A percentile compares a stretch with the other conserved stretches of the same genome.
phyloP scores from a whole-genome alignment of 2,797 vertebrate species.

The Xerus rutilus region DNA sequence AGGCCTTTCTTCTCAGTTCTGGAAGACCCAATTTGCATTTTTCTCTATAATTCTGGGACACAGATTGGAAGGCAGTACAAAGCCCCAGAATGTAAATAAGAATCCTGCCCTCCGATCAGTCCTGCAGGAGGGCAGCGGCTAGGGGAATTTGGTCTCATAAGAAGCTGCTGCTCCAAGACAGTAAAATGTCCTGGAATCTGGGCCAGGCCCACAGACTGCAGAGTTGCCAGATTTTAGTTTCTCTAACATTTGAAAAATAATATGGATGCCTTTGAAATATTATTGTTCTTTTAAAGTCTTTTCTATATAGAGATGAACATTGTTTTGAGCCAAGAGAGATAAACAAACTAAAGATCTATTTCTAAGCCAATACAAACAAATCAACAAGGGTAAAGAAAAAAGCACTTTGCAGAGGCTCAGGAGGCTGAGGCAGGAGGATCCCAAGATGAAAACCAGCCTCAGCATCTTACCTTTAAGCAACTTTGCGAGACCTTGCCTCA shows the following conservation, averaged over 20 bases:
- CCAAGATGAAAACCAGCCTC: too few relatives aligned
- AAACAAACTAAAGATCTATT: conserved; percentile 72
- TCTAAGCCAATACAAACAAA: conserved; percentile 47
- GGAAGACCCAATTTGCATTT: conserved; percentile 70
- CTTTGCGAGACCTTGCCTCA: too few relatives aligned
- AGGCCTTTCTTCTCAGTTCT: conserved; percentile 74
- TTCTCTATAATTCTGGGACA: conserved; percentile 65
- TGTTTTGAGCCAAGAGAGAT: conserved; percentile 65
- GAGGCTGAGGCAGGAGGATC: too few relatives aligned
- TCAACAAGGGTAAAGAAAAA: conserved; percentile 64
- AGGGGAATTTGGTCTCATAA: conserved; percentile 27
- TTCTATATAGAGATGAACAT: conserved; percentile 64
- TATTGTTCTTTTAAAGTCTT: conserved; percentile 60
- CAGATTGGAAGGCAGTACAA: conserved; percentile 73
- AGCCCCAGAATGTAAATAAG: conserved; percentile 68
- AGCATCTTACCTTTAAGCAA: too few relatives aligned
- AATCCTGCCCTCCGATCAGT: conserved; percentile 22
- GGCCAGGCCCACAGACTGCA: conserved; percentile 20
- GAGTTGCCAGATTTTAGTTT: conserved; percentile 69
- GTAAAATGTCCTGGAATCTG: conserved; percentile 18
- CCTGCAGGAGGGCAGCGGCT: not conserved
- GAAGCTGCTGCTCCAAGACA: not conserved
- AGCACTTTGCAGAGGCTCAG: not conserved
- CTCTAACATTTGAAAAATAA: conserved; percentile 79
- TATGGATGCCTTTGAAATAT: conserved; percentile 66